A percentile compares a stretch with the other conserved stretches of the same genome.
phyloP scores from a whole-genome alignment of 1,140 invertebrate genomes.

The Druon quercuslanigerum region DNA sequence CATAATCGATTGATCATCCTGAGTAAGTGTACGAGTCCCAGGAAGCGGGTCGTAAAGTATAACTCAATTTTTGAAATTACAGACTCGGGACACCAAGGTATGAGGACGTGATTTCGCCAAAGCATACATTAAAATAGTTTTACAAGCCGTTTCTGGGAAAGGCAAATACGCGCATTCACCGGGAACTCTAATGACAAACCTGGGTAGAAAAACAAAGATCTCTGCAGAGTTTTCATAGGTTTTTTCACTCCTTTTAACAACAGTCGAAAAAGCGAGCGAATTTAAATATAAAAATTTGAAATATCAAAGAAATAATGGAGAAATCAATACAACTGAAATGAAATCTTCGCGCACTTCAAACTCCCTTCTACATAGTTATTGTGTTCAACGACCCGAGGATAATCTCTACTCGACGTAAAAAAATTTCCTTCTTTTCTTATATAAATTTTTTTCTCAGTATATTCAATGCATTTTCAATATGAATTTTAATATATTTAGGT shows the following conservation, averaged over 20 bases:
- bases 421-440: no score
- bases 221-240: background rate
- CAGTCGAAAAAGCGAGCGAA: background rate
- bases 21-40: conserved; percentile 18
- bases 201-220: conserved; percentile 18
- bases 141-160: conserved; percentile 29
- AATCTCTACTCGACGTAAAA: background rate
- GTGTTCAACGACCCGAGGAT: background rate
- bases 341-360: conserved; percentile 1
- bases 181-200: conserved; percentile 25
- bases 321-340: conserved; percentile 12
- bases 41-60: conserved; percentile 24
- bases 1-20: conserved; percentile 14
- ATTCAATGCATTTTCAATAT: no score
- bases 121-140: conserved; percentile 31
- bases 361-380: background rate
- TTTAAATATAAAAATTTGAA: background rate
- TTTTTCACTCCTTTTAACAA: background rate
- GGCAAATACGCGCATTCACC: conserved; percentile 17
- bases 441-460: no score
- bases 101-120: conserved; percentile 27
- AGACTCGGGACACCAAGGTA: conserved; percentile 11
- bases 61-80: conserved; percentile 29
- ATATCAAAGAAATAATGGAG: conserved; percentile 12
- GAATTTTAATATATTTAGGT: no score